Base-by-base conservation (phyloP, 1,140 invertebrate genomes). In the Drosophila ironensis region DNA sequence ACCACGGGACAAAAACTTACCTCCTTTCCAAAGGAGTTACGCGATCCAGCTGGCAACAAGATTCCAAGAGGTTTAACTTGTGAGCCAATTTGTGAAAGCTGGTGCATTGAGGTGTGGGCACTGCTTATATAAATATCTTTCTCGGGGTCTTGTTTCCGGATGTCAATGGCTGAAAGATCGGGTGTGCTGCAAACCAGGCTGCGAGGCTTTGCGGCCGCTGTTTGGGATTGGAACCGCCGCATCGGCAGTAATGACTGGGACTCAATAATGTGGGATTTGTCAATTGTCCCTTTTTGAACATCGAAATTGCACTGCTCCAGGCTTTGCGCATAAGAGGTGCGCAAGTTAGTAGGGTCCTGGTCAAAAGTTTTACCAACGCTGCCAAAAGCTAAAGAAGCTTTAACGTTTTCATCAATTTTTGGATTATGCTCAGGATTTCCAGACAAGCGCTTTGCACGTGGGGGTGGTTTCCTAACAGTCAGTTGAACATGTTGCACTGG, bases 1-100 rank as follows among this genome's bases (percentile, higher is more conserved):
- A 95, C 94, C 24, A 95, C 92, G 0, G 94, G 94, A 73, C 93
- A 94, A 71, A 95, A 95, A 54, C 93, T 93, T 1, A 94, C 93
- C 24, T 92, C 92, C 80, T 92, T 91, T 41, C 86, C 74, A n/a
- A 90, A 87, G 0, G 91, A 91, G 19, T 90, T 90, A 0, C 87
- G 73, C 8, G 91, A 92, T 1, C 91, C 91, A 8, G 91, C 42
- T 74, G 91, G 40, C 90, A 91, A 50, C 74, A 91, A 67, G 90
- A 92, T 92, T 41, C 92, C 92, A 68, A 88, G 91, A 54, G 88
- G 92, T 67, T 91, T 92, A 20, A 77, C 90, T 27, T 76, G 90
- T 53, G 72, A 88, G 9, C 61, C 6, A 24, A 69, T 41, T 20
- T 89, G 87, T 16, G 91, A 91, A 45, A 93, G 87, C 47, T 92